A percentile compares a stretch with the other conserved stretches of the same genome.
Evolutionary conservation across 2,888 invertebrate species (phyloP).

Genomic region (Brachyptera putata): DNA sequence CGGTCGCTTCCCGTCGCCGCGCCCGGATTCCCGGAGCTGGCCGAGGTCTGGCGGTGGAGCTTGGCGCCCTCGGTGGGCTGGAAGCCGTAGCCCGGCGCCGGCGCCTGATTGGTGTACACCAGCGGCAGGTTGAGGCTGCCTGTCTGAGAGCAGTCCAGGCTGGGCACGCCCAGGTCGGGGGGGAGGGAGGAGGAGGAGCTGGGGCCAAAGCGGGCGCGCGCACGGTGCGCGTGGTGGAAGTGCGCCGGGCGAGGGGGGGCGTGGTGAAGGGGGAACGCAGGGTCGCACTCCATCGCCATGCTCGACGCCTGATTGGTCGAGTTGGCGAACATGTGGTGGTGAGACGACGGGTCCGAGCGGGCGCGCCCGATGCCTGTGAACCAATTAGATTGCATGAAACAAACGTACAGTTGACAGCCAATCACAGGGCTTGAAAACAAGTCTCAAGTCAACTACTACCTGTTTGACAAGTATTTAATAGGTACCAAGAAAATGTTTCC

Average conservation of each 20-base stretch:
- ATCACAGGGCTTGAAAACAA: too few relatives aligned
- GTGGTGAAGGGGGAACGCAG: constrained; percentile 44
- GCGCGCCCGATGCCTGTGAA: constrained; percentile 37
- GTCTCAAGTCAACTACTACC: too few relatives aligned
- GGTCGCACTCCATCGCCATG: constrained; percentile 72
- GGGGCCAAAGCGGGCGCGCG: constrained; percentile 41
- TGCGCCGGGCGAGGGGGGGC: constrained; percentile 47
- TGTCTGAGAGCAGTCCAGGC: constrained; percentile 43
- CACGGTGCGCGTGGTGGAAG: constrained; percentile 27
- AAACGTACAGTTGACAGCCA: background rate
- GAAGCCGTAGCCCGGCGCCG: constrained; percentile 18
- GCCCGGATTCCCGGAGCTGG: constrained; percentile 36
- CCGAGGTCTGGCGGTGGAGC: background rate
- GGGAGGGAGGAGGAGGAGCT: constrained; percentile 41
- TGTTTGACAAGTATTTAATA: too few relatives aligned
- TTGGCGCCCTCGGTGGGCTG: constrained; percentile 24
- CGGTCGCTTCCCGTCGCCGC: constrained; percentile 47
- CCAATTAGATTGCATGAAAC: too few relatives aligned
- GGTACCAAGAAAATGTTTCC: too few relatives aligned
- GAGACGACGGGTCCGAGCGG: constrained; percentile 43
- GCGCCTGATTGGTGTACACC: constrained; percentile 9
- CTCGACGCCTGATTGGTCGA: background rate
- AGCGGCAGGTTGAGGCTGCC: constrained; percentile 45
- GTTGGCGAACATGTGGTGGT: constrained; percentile 36
- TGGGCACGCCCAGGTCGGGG: constrained; percentile 36